A percentile compares a stretch with the other conserved stretches of the same genome.
Evolutionary conservation across 2,113 vertebrate genomes (phyloP).

Genomic region (Petroica traversi): DNA sequence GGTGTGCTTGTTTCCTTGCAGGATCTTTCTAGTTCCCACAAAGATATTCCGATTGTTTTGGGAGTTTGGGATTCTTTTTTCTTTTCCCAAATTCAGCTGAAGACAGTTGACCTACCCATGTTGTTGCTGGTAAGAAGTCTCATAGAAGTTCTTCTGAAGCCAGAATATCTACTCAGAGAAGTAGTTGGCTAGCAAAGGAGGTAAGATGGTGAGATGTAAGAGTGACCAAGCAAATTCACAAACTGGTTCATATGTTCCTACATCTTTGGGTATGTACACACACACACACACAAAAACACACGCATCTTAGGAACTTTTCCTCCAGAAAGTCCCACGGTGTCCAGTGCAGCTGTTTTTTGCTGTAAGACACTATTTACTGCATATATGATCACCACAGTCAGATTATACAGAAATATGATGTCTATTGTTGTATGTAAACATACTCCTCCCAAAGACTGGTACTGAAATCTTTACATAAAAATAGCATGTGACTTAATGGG

Average conservation of each 20-base stretch:
- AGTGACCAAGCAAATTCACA: background rate
- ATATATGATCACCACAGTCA: background rate
- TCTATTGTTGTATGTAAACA: background rate
- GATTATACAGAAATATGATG: background rate
- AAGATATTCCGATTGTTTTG: background rate
- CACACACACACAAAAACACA: accelerated
- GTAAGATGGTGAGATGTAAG: background rate
- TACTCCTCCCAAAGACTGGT: background rate
- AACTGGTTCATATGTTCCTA: background rate
- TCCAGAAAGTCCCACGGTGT: background rate
- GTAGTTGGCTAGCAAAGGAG: background rate
- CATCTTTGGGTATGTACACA: background rate
- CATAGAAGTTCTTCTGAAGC: background rate
- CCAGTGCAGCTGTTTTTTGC: background rate
- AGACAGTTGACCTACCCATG: background rate
- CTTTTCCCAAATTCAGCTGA: background rate
- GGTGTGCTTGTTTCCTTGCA: background rate
- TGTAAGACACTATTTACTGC: background rate
- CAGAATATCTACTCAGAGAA: background rate
- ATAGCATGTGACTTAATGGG: background rate
- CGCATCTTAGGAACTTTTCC: background rate
- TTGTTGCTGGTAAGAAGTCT: background rate
- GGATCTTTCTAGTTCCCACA: background rate
- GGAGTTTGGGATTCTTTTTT: background rate
- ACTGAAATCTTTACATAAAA: background rate